Base-by-base conservation (phyloP, 2,797 vertebrate genomes). In the Microcaecilia unicolor region DNA sequence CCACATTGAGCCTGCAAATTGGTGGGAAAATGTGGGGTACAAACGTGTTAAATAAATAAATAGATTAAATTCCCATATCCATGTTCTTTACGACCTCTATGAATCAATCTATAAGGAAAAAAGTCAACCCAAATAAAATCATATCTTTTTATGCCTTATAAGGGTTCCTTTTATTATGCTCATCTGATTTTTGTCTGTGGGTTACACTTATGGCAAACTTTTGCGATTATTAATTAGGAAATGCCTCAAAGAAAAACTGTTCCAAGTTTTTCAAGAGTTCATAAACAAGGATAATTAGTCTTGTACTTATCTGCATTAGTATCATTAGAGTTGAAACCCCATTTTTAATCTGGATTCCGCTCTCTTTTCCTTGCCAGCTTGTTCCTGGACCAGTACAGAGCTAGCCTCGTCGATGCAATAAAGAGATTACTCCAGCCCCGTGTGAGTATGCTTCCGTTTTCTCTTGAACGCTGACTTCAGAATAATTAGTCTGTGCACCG, bases 321-420 rank as follows among this genome's bases (percentile, higher is more conserved):
- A 84, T 91, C 78, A 55, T 64, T 79, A 67, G 74, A 80, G 85
- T 72, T 61, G 57, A 66, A 81, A 76, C 45, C 74, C 69, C 61
- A 80, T 78, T 88, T n/a, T 84, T 92, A 89, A 92, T 88, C 83
- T 74, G 66, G 62, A 71, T 81, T 69, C 74, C 72, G 37, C 74
- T 73, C 58, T 78, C 62, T 76, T 72, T 71, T 80, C 73, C 73
- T 76, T 77, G 72, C 76, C 77, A 98, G 95, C 79, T 85, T 98
- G 76, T 98, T 98, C 77, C 89, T 98, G 67, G 93, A 98, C 90
- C 91, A 51, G 82, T 97, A 92, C 87, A 89, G 95, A 91, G 83
- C 79, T 76, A 89, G 87, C 80, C 86, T 98, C 79, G 93, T 93
- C 79, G 90, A 92, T 89, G 92, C 95, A 75, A 83, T 98, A 85